Evolutionary conservation across 1,140 invertebrate genomes (phyloP), one percentile per base, ranked within the genome.

Genomic region (Trachymyrmex cornetzi): DNA sequence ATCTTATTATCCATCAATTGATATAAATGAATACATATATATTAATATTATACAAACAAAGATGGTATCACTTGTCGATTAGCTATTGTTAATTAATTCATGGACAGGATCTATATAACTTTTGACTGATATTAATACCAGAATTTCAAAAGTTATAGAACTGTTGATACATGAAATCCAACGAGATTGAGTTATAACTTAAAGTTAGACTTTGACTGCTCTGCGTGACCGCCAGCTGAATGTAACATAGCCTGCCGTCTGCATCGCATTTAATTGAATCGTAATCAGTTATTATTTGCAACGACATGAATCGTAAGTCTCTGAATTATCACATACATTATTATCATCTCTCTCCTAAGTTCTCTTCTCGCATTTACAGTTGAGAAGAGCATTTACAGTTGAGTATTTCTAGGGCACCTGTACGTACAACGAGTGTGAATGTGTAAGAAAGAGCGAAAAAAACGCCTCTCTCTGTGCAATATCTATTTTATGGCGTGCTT

Each of bases 401-500:
- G n/a, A 38, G 16, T 59, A 84, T 84, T 84, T 63, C 55, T 84
- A 14, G 67, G 34, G 38, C 30, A 59, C 9, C 14, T 38, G 5
- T 57, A 30, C 4, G 71, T 9, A 38, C 0, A 38, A 6, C 0
- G 19, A 0, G 0, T 24, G 34, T 61, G 38, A 22, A 38, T 30
- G 24, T 74, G 3, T 82, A 84, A 74, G 80, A 74, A 72, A 82
- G 24, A 59, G 24, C 3, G 3, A 82, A 81, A 74, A 82, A 72
- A 84, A 50, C 24, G 24, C 19, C 6, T 61, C 2, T 7, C 48
- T 55, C 34, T 38, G 34, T 74, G 38, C 24, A 48, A 44, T 74
- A 74, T 24, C 55, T 84, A 84, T 84, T 84, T 84, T 84, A 84
- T 74, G 24, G 24, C 69, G 7, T 19, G n/a, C 6, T 72, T 74